Evolutionary conservation across 2,797 vertebrate genomes (phyloP).

Genomic region (Luscinia luscinia): DNA sequence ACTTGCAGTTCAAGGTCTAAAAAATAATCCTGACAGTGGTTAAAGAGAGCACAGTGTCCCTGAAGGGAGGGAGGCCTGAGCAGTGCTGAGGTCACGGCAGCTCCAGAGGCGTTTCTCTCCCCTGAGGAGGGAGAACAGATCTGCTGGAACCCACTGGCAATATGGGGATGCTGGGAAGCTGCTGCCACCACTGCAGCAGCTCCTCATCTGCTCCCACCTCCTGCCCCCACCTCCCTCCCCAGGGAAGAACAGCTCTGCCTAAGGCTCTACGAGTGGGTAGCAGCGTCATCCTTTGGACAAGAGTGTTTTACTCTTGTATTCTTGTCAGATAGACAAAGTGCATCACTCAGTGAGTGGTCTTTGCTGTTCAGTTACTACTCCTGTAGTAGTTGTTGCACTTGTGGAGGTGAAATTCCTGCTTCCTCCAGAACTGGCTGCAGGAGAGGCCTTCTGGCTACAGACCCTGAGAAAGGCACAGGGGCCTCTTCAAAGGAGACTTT

Average conservation of each 20-base stretch:
- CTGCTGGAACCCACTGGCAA: accelerated
- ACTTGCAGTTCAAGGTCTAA: not conserved
- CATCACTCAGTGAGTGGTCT: not conserved
- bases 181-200: not conserved
- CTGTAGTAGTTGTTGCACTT: not conserved
- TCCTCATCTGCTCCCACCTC: not conserved
- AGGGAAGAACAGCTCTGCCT: not conserved
- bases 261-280: not conserved
- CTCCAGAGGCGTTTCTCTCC: not conserved
- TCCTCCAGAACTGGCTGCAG: not conserved
- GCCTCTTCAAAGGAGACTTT: not conserved
- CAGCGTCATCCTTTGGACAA: not conserved
- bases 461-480: not conserved
- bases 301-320: not conserved
- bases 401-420: not conserved
- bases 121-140: not conserved
- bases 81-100: not conserved
- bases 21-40: not conserved
- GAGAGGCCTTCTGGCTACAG: not conserved
- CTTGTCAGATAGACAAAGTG: not conserved
- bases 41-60: not conserved
- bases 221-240: not conserved
- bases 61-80: not conserved
- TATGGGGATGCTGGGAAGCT: not conserved
- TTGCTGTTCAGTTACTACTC: not conserved